Conservation (phyloP, 2,797 vertebrate genomes). For the Triplophysa bombifrons region DNA sequence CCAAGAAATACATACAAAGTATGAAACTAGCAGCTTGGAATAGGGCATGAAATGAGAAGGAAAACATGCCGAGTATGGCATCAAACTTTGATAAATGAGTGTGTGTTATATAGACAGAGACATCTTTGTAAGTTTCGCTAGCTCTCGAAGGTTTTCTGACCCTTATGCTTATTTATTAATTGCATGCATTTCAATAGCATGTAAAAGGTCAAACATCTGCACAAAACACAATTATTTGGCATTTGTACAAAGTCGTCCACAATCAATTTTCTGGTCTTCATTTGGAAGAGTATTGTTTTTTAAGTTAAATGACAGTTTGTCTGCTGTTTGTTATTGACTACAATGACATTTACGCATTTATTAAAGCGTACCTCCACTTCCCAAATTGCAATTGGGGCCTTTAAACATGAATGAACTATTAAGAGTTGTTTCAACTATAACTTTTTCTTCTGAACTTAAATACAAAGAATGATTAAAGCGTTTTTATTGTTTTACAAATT, state of each 20-base stretch:
- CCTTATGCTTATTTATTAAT: too few relatives aligned
- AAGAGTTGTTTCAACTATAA: not conserved
- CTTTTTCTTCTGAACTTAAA: not conserved
- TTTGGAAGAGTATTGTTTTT: not conserved
- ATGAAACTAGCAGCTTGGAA: constrained; percentile 20
- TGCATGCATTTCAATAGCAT: too few relatives aligned
- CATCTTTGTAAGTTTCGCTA: constrained; percentile 15
- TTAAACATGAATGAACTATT: not conserved
- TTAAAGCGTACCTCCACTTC: too few relatives aligned
- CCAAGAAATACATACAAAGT: not conserved
- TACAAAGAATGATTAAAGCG: not conserved
- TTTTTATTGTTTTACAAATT: not conserved
- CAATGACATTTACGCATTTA: not conserved
- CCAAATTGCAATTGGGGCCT: too few relatives aligned
- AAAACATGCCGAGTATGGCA: constrained; percentile 41
- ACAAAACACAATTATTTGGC: too few relatives aligned
- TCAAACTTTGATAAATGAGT: constrained; percentile 15
- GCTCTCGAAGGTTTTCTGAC: not conserved
- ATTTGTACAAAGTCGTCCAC: not conserved
- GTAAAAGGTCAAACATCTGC: too few relatives aligned
- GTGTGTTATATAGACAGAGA: constrained; percentile 4
- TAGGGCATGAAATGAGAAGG: constrained; percentile 17
- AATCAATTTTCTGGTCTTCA: not conserved
- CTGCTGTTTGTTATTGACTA: not conserved
- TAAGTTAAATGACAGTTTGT: not conserved